Percentiles rank a stretch among this genome's conserved stretches.
These are phyloP conservation scores for Embidobia sp. DNA, from an alignment of 2,888 invertebrate genomes.

Conservation along the genomic window DNA sequence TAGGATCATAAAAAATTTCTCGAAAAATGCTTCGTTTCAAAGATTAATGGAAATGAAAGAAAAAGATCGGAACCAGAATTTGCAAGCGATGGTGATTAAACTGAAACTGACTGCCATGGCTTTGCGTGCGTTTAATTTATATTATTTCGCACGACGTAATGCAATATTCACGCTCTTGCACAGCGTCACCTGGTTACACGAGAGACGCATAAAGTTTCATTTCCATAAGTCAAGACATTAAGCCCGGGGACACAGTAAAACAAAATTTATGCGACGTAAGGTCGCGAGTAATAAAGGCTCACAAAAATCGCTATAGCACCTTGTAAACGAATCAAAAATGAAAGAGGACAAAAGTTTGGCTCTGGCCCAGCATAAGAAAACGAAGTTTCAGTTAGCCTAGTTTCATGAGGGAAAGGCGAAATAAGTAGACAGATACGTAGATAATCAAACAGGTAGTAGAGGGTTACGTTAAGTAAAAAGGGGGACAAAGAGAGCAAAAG, in stretches of 20 bases:
- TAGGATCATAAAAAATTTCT: no score
- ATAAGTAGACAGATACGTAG: background rate
- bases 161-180: conserved; percentile 8
- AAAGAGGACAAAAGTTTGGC: background rate
- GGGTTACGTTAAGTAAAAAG: background rate
- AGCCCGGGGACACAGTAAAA: conserved; percentile 7
- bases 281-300: background rate
- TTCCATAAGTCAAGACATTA: conserved; percentile 34
- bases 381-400: no score
- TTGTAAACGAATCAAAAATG: background rate
- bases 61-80: background rate
- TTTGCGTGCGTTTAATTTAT: conserved; percentile 6
- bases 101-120: background rate
- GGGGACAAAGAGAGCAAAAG: conserved; percentile 35
- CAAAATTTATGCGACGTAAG: conserved; percentile 16
- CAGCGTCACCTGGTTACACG: conserved; percentile 5
- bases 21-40: no score
- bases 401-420: background rate
- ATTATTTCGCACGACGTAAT: conserved; percentile 4
- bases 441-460: background rate
- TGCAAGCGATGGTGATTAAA: background rate
- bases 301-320: no score
- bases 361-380: no score
- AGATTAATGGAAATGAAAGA: background rate
- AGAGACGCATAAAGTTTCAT: conserved; percentile 29